Base-by-base conservation (phyloP, 2,888 invertebrate species). In the Cyaniris semiargus region DNA sequence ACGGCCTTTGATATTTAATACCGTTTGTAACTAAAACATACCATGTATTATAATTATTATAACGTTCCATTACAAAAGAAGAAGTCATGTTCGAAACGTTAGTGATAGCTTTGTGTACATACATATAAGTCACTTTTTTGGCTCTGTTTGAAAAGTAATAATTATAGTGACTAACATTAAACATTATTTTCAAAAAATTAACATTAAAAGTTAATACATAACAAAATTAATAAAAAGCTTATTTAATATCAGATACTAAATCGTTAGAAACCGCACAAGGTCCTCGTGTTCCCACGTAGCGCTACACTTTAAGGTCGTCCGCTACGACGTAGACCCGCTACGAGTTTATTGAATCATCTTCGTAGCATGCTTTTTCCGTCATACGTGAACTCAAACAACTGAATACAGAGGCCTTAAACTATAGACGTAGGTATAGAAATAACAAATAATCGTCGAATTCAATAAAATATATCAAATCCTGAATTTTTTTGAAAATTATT, bases 11-110 rank as follows among this genome's bases (percentile, higher is more conserved):
- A 78, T 74, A 76, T 78, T 21, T 76, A 71, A 78, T 78, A 72
- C 76, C 76, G 48, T 78, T 78, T 72, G 60, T 21, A 75, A 66
- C 74, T 71, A 76, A 78, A 78, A 84, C 78, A 83, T 76, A 60
- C 71, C 58, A 70, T n/a, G 71, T 58, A 58, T 58, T 58, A 58
- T 58, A 21, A 8, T 58, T 21, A 21, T 58, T 21, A 21, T 1
- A 21, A 58, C 21, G 21, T 58, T 58, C n/a, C 21, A 58, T 60
- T 60, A 60, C 23, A 60, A 60, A 23, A 13, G 10, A 23, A 60
- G 23, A 60, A 44, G 44, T 10, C 44, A 58, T 21, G 7, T 21
- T 58, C 21, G 23, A 58, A 21, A 58, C 56, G n/a, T 56, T 21
- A 58, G 21, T 21, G 8, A 58, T 58, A 21, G 58, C n/a, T n/a